Base-by-base conservation (phyloP, 1,140 invertebrate genomes). In the Fopius arisanus region DNA sequence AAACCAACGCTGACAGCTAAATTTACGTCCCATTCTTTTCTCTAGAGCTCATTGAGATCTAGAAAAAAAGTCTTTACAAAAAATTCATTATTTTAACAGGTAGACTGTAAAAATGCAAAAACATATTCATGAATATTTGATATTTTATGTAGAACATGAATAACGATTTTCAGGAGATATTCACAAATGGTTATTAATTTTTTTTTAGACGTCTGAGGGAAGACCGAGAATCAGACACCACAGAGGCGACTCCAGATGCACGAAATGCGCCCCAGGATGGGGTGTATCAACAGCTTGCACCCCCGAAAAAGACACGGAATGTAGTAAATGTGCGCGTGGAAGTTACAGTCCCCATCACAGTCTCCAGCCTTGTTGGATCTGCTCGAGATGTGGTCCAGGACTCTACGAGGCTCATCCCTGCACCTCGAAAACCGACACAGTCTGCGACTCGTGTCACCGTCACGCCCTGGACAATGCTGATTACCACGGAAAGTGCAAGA, bases 351-450 rank as follows among this genome's bases (percentile, higher is more conserved):
- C 86, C 0, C 89, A 89, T 72, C 86, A 88, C 78, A 85, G 82
- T 69, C 82, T 76, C 3, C 84, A 86, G 23, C 84, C 86, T 2
- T 90, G 89, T 59, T 89, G 86, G 84, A 85, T 87, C 40, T 90
- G 89, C 76, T 89, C 89, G 4, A 80, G 86, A 21, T 90, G 89
- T 69, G 88, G 89, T 0, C 82, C 82, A 5, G 88, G 88, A 1
- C 77, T 90, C 4, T 90, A 88, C 79, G 86, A 89, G 73, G 88
- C 88, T 0, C 88, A 89, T 73, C 76, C 84, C 3, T 90, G 89
- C 75, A 84, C 81, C 0, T 31, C 83, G 0, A 79, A 75, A 1
- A 78, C 80, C 28, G 89, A 90, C 78, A 90, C 89, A 5, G 80
- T 90, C 21, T 90, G 89, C 74, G 89, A 90, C 59, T 89, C 88